Evolutionary conservation across 2,113 vertebrate species (phyloP).

Genomic region (Orcinus orca): DNA sequence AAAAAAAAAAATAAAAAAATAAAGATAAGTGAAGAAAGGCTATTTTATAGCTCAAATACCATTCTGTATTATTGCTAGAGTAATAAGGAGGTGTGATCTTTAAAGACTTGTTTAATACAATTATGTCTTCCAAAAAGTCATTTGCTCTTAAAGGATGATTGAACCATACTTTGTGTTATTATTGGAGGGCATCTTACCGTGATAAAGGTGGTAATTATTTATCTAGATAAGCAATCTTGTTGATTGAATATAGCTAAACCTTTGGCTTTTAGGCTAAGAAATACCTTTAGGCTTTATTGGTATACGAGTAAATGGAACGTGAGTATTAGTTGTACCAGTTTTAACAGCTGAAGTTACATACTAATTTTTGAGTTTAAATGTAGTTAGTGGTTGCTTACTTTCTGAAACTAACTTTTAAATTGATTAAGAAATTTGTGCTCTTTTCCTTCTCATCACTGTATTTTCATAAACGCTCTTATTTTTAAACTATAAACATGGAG

Average conservation of each 20-base stretch:
- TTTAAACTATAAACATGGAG: constrained; percentile 35
- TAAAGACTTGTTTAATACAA: constrained; percentile 3
- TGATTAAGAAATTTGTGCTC: neutral
- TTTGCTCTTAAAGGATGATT: constrained; percentile 1
- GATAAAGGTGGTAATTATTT: constrained; percentile 8
- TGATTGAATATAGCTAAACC: constrained; percentile 35
- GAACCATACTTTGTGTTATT: neutral
- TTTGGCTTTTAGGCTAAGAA: constrained; percentile 23
- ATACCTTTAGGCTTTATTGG: constrained; percentile 42
- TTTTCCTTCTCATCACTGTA: neutral
- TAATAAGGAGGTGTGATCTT: neutral
- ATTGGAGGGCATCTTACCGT: neutral
- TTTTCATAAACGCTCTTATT: constrained; percentile 54
- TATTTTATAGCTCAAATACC: neutral
- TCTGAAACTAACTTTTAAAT: constrained; percentile 9
- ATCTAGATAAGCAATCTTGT: neutral
- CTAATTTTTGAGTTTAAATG: constrained; percentile 29
- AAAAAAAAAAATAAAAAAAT: neutral
- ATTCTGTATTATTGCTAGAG: neutral
- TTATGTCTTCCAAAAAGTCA: neutral
- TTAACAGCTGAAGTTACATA: neutral
- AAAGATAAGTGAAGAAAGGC: neutral
- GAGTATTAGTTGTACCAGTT: neutral
- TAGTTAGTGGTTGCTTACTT: constrained; percentile 34
- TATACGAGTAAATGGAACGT: constrained; percentile 36